Evolutionary conservation across 2,888 invertebrate genomes (phyloP).

Genomic region (Pegoplata infirma): DNA sequence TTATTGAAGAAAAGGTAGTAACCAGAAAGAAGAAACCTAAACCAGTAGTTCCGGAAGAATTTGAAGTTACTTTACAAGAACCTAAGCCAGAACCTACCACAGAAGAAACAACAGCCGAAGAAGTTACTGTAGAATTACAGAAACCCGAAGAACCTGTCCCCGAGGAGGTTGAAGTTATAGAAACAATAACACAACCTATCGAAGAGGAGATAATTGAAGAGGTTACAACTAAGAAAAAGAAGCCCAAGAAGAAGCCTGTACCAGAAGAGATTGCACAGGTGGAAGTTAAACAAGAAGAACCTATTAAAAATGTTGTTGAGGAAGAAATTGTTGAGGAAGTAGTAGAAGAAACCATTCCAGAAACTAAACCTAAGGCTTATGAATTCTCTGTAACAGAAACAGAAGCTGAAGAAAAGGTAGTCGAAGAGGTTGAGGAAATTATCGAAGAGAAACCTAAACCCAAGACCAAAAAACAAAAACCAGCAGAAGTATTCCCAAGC

Average conservation of each 20-base stretch:
- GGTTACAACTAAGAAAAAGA: conserved; percentile 66
- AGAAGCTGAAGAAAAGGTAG: conserved; percentile 67
- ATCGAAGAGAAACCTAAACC: conserved; percentile 58
- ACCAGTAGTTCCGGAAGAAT: conserved; percentile 71
- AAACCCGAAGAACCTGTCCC: conserved; percentile 68
- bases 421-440: conserved; percentile 65
- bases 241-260: conserved; percentile 73
- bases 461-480: conserved; percentile 62
- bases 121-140: conserved; percentile 66
- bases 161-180: conserved; percentile 73
- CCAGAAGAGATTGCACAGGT: conserved; percentile 65
- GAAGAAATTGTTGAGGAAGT: conserved; percentile 59
- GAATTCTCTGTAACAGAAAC: conserved; percentile 71
- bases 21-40: conserved; percentile 76
- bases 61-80: conserved; percentile 69
- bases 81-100: conserved; percentile 64
- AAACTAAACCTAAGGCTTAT: conserved; percentile 66
- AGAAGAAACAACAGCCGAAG: conserved; percentile 67
- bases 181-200: conserved; percentile 67
- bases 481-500: conserved; percentile 61
- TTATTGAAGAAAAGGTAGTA: conserved; percentile 74
- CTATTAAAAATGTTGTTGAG: conserved; percentile 64
- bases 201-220: conserved; percentile 61
- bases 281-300: conserved; percentile 67
- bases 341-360: conserved; percentile 47